phyloP scores from a whole-genome alignment of 2,797 vertebrate species.

The Coilia nasus region DNA sequence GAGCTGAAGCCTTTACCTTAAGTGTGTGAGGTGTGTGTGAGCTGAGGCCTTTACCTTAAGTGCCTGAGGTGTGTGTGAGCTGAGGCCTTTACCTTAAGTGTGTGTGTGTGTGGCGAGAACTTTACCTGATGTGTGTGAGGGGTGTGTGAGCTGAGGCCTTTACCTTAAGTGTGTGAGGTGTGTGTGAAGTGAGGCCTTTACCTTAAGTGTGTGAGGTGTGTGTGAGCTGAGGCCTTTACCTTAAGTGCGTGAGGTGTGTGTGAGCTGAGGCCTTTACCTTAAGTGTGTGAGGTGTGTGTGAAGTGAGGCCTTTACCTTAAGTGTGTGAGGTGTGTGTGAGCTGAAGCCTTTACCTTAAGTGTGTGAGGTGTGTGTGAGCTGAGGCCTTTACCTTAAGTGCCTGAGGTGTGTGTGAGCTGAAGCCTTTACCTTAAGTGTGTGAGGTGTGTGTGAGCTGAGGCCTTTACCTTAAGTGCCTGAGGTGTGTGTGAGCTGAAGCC shows the following conservation, averaged over 20 bases:
- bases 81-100: too few species aligned
- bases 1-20: conserved; percentile 73
- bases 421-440: too few species aligned
- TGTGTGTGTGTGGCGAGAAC: background rate
- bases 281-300: too few species aligned
- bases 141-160: too few species aligned
- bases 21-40: background rate
- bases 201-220: too few species aligned
- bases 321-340: background rate
- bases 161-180: background rate
- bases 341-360: conserved; percentile 73
- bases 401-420: too few species aligned
- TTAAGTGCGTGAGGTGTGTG: conserved; percentile 51
- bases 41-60: background rate
- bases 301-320: too few species aligned
- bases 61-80: too few species aligned
- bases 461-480: conserved; percentile 74
- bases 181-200: too few species aligned
- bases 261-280: background rate
- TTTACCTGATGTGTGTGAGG: conserved; percentile 76
- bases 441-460: background rate
- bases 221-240: conserved; percentile 65
- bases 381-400: background rate
- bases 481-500: too few species aligned
- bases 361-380: background rate